Evolutionary conservation across 2,888 invertebrate genomes (phyloP), one percentile per base, ranked within the genome.

Genomic region (Drosophila paramelanica): DNA sequence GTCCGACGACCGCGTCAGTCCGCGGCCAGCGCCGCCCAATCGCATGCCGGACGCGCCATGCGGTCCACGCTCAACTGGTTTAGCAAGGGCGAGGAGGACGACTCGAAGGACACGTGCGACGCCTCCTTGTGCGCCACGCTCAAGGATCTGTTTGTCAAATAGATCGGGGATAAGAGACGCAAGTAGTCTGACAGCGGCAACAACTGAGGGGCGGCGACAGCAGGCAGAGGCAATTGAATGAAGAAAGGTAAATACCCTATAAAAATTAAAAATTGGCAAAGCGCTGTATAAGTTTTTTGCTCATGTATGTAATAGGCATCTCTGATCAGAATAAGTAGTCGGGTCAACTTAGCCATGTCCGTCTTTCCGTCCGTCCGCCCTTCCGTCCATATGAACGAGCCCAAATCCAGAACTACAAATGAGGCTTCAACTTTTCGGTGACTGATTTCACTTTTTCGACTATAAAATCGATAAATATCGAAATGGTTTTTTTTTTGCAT

Each of bases 81-180:
- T 81, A 93, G 93, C 78, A 94, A 95, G 90, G 93, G 94, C 42
- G 96, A 96, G 67, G 96, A 96, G 69, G 95, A 95, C 60, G 94
- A 95, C 65, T 93, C 94, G 33, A 92, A 94, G 62, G 96, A 96
- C 81, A 94, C 95, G 27, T 96, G 96, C 92, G 97, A 97, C 86
- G 95, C 96, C 43, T 96, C 96, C 33, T 94, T 97, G 79, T 97
- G 97, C 93, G 95, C 96, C 74, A 96, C 97, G 47, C 93, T 97
- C 56, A 97, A 97, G 92, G 97, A 97, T 93, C 94, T 97, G 55
- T 97, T 97, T 92, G 97, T 96, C 90, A 97, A 97, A 94, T 96
- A 95, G 87, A 73, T 77, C 41, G 61, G 60, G 73, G 71, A 51
- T 14, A 67, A 60, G 60, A 71, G 73, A 67, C 60, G 73, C 80